phyloP scores from a whole-genome alignment of 2,797 vertebrate genomes.

The Argya squamiceps region DNA sequence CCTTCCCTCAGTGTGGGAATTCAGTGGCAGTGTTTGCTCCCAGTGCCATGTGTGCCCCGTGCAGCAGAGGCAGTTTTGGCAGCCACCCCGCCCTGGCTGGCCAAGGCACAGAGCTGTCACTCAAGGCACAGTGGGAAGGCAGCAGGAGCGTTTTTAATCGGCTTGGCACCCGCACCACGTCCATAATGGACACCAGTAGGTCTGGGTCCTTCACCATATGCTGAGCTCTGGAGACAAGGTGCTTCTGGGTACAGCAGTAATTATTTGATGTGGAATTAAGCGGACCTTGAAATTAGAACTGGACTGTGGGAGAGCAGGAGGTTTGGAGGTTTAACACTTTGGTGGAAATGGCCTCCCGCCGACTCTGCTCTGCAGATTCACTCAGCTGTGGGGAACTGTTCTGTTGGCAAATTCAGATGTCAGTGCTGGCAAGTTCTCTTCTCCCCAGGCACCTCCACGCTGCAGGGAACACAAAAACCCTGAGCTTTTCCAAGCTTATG shows the following conservation, averaged over 20 bases:
- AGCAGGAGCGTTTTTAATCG: constrained; percentile 80
- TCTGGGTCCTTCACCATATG: constrained; percentile 90
- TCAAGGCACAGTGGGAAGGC: constrained; percentile 76
- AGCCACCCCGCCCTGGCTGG: constrained; percentile 68
- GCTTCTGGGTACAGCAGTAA: constrained; percentile 91
- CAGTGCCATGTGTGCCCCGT: constrained; percentile 78
- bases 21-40: constrained; percentile 80
- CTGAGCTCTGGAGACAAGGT: constrained; percentile 89
- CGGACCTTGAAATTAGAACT: constrained; percentile 99
- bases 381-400: not conserved
- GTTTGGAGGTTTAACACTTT: constrained; percentile 76
- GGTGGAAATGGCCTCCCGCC: constrained; percentile 65
- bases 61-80: constrained; percentile 78
- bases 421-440: constrained; percentile 6
- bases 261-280: constrained; percentile 97
- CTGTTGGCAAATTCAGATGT: constrained; percentile 46
- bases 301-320: constrained; percentile 77
- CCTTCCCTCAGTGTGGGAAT: constrained; percentile 82
- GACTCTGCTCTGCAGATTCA: not conserved
- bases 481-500: not conserved
- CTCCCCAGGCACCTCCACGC: not conserved
- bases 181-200: constrained; percentile 90
- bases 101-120: constrained; percentile 83
- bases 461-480: constrained; percentile 1
- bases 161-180: constrained; percentile 78